Evolutionary conservation across 2,113 vertebrate genomes (phyloP), one percentile per base, ranked within the genome.

Genomic region (Gnathochromis pfefferi): DNA sequence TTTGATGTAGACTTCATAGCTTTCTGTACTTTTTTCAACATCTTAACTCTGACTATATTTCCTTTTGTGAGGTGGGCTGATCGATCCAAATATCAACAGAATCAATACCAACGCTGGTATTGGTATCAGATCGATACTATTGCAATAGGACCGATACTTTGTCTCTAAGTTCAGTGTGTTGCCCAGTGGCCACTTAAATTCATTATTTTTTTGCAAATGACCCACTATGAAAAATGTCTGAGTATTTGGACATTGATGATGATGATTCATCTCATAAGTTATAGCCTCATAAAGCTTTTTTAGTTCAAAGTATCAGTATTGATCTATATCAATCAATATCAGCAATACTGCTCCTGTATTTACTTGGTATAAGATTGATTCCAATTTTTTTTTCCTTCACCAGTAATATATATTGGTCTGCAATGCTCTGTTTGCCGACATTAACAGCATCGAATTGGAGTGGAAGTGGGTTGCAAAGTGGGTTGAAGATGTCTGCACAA

Each of bases 61-160:
- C 23, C 7, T 47, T 63, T 63, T 21, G 26, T 33, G 40, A 7
- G 10, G 33, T 65, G 19, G 60, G 60, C 6, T 3, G 60, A n/a
- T 65, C 17, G 3, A n/a, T 65, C 60, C 31, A 65, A 12, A 65
- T n/a, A 7, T 38, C 60, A 38, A 12, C 17, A 65, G 31, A 38
- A 0, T 65, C 10, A 12, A 65, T 38, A 65, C 60, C 33, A 21
- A 13, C 0, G 3, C 31, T 35, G 4, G 0, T 65, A 63, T 12
- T 63, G 58, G 58, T 63, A 65, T 65, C 6, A n/a, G 10, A 65
- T n/a, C 1, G 3, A 65, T 35, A 35, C 31, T 5, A 35, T 33
- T 33, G 58, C 58, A 63, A 19, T 63, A 63, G 58, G 9, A 11
- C 16, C 58, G 19, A 33, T 33, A 63, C 9, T 63, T 63, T 1